Conservation (phyloP, 2,113 vertebrate genomes). For the Leucopternis melanops region DNA sequence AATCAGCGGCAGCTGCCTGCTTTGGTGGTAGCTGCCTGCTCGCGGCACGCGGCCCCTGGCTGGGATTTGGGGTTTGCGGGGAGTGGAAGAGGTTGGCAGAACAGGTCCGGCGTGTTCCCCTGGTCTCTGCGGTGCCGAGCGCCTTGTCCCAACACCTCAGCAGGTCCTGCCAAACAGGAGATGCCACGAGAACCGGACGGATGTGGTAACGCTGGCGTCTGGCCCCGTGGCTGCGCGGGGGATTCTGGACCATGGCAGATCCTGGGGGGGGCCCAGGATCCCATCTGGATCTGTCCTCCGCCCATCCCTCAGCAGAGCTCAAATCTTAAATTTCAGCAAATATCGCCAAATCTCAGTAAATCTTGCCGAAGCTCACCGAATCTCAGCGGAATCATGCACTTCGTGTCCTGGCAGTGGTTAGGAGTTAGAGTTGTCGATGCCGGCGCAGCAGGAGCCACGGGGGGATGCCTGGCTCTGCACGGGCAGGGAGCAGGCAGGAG, state of each 20-base stretch:
- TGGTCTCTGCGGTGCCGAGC: rapidly evolving
- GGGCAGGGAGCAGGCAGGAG: not conserved
- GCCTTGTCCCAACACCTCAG: not conserved
- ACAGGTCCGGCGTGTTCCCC: not conserved
- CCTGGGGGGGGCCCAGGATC: not conserved
- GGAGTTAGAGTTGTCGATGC: rapidly evolving
- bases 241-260: rapidly evolving
- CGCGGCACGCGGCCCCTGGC: rapidly evolving
- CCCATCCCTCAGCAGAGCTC: not conserved
- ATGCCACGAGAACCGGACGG: rapidly evolving
- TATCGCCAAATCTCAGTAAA: rapidly evolving
- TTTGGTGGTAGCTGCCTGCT: not conserved
- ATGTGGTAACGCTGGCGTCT: rapidly evolving
- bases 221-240: rapidly evolving
- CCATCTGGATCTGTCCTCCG: rapidly evolving
- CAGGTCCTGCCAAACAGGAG: not conserved
- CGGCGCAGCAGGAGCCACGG: rapidly evolving
- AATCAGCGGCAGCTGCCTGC: not conserved
- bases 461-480: rapidly evolving
- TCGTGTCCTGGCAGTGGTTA: rapidly evolving
- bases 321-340: rapidly evolving
- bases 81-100: not conserved
- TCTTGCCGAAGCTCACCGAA: too few species aligned
- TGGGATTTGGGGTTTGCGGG: not conserved
- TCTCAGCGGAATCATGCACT: rapidly evolving